A percentile compares a stretch with the other conserved stretches of the same genome.
Conservation (phyloP, 2,797 vertebrate genomes). For the Sarcoramphus papa region DNA sequence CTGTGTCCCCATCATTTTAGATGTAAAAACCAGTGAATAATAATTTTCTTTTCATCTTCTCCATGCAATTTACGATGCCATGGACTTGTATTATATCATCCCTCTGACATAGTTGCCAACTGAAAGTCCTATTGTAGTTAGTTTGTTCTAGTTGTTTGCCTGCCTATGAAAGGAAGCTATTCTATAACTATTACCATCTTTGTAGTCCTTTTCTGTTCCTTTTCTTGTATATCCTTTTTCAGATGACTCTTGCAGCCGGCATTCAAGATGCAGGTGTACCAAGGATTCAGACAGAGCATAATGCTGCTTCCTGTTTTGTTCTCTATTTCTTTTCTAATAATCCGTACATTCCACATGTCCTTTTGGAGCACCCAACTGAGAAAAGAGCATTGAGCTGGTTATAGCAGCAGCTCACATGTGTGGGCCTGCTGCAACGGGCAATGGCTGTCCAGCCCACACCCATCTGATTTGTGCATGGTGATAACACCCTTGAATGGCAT, state of each 20-base stretch:
- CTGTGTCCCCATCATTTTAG: not conserved
- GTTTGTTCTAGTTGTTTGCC: not conserved
- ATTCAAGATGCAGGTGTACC: not conserved
- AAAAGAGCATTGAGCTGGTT: not conserved
- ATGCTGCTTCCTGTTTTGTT: not conserved
- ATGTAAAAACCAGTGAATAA: too few species aligned
- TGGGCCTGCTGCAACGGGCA: not conserved
- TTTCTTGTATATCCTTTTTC: not conserved
- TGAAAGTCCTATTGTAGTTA: not conserved
- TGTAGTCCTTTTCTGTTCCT: not conserved
- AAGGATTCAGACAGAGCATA: not conserved
- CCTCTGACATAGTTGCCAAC: not conserved
- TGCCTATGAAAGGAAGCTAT: not conserved
- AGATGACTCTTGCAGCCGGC: not conserved
- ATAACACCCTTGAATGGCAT: not conserved
- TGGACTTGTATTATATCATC: not conserved
- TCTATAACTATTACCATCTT: not conserved
- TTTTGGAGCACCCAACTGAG: not conserved
- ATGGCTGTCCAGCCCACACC: too few species aligned
- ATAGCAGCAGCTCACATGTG: not conserved
- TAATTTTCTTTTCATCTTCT: not conserved
- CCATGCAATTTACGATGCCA: not conserved
- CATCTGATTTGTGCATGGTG: not conserved
- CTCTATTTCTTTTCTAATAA: not conserved
- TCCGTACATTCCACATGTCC: not conserved